phyloP scores from a whole-genome alignment of 2,888 invertebrate genomes.

The Liodrosophila aerea region DNA sequence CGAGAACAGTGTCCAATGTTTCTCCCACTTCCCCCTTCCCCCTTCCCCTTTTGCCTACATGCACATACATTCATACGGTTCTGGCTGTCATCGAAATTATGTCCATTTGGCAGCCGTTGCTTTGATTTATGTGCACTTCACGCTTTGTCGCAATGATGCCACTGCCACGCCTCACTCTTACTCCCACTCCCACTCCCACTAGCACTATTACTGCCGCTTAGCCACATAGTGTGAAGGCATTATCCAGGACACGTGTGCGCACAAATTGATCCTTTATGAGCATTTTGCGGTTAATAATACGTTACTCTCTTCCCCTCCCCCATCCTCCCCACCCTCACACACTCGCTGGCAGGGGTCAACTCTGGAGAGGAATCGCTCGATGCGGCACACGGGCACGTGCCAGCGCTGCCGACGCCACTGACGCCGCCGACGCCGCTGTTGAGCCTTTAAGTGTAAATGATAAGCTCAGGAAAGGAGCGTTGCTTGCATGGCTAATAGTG shows the following conservation, averaged over 20 bases:
- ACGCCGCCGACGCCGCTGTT: conserved; percentile 51
- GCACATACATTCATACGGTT: no score
- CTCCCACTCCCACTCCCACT: conserved; percentile 10
- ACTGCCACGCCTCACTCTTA: conserved; percentile 17
- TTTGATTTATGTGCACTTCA: conserved; percentile 70
- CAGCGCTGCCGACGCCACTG: conserved; percentile 19
- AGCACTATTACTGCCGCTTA: not conserved
- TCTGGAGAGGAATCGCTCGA: conserved; percentile 35
- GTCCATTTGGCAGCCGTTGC: conserved; percentile 56
- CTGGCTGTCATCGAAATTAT: conserved; percentile 18
- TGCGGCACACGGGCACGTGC: conserved; percentile 69
- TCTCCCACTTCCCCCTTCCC: no score
- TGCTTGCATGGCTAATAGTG: not conserved
- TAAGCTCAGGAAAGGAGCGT: conserved; percentile 45
- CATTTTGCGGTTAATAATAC: conserved; percentile 78
- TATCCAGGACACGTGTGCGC: conserved; percentile 75
- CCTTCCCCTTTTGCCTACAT: not conserved
- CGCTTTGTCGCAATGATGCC: conserved; percentile 51
- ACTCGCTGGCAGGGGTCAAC: conserved; percentile 11
- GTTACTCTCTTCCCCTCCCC: conserved; percentile 14
- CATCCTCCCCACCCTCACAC: not conserved
- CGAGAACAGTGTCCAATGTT: no score
- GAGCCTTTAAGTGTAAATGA: conserved; percentile 80
- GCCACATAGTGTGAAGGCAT: conserved; percentile 30
- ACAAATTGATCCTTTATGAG: conserved; percentile 77